Conservation (phyloP, 2,113 vertebrate genomes). For the Pagrus major region DNA sequence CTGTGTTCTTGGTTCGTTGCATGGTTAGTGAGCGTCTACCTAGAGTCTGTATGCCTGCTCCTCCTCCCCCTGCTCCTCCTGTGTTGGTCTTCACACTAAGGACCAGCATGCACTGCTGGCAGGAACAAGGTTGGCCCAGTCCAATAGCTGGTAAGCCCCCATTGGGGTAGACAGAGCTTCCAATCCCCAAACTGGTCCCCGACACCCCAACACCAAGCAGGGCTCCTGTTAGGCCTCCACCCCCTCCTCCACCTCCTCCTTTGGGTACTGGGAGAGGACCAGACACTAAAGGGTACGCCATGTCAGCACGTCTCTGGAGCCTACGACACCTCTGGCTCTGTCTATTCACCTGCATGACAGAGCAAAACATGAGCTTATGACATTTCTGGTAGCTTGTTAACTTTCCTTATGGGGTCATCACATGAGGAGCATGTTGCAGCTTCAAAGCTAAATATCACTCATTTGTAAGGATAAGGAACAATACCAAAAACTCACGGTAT, state of each 20-base stretch:
- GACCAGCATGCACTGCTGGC: conserved; percentile 93
- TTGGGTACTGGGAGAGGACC: conserved; percentile 85
- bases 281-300: conserved; percentile 88
- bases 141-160: conserved; percentile 64
- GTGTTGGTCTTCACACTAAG: conserved; percentile 88
- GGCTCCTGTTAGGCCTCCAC: conserved; percentile 76
- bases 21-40: conserved; percentile 74
- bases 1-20: conserved; percentile 65
- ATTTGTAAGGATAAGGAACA: no score
- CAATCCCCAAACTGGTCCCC: conserved; percentile 67
- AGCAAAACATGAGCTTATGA: neutral
- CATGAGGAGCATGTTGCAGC: neutral
- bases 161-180: conserved; percentile 65
- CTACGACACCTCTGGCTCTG: conserved; percentile 90
- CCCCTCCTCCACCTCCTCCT: conserved; percentile 59
- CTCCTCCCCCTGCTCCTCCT: conserved; percentile 49
- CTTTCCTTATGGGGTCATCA: neutral
- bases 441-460: neutral
- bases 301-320: conserved; percentile 86
- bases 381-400: neutral
- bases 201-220: conserved; percentile 80
- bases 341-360: conserved; percentile 89
- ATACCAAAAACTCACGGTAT: no score
- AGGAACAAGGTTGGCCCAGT: conserved; percentile 86
- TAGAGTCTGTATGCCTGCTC: conserved; percentile 64